Base-by-base conservation (phyloP, 1,140 invertebrate species). In the Papilio dardanus region DNA sequence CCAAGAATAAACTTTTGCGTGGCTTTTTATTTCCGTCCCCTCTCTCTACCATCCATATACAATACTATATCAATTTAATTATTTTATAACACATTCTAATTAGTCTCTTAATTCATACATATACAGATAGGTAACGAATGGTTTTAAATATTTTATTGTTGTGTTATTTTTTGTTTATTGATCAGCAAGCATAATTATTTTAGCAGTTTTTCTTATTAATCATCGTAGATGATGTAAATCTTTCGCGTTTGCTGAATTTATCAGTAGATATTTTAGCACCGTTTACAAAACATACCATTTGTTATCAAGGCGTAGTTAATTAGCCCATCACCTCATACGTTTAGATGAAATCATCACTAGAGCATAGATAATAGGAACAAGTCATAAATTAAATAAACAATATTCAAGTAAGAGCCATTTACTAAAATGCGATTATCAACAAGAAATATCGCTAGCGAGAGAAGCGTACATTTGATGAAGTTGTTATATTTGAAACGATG, bases 221-320 rank as follows among this genome's bases (percentile, higher is more conserved):
- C 54, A 62, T 62, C 24, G 8, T 28, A 62, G 54, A 62, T 62
- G 54, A 62, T 24, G 54, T 62, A 62, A 30, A 28, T 62, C 3
- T 28, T 62, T 62, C 24, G 54, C 54, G 10, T 62, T 62, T 62
- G 54, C 54, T 62, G 54, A 62, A 62, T 62, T 62, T 62, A 62
- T 62, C 54, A 62, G 54, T 62, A 62, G 54, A 62, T 62, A 62
- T 28, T 28, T 62, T 62, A 62, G 24, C 54, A 62, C 54, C 12
- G 24, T 62, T 62, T 62, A 62, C 21, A 58, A 14, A 28, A 58
- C 24, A 62, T 62, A 21, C 54, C 3, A 28, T 62, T 62, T 62
- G 54, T 28, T 62, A 62, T 62, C 54, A 62, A 62, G 54, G 54
- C 54, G 54, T 62, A 62, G 24, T 62, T 62, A 62, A 62, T 62